Evolutionary conservation across 1,140 invertebrate species (phyloP).

Genomic region (Neuroterus valhalla): DNA sequence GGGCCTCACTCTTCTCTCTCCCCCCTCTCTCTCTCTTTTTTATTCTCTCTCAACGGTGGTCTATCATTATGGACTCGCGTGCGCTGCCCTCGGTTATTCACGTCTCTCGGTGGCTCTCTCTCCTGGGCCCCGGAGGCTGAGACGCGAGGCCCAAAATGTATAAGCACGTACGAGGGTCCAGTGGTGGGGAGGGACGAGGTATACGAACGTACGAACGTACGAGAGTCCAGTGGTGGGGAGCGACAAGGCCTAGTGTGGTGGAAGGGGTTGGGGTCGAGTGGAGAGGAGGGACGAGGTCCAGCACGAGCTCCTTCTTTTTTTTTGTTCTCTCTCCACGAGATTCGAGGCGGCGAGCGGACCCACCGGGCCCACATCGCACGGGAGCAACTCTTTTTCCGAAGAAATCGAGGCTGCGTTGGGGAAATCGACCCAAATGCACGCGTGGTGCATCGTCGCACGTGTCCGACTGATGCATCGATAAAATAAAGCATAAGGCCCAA

Average conservation of each 20-base stretch:
- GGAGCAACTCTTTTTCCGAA: slow-evolving; percentile 28
- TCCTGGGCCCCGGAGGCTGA: slow-evolving; percentile 33
- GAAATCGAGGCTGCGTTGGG: slow-evolving; percentile 11
- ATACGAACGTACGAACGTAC: too few species aligned
- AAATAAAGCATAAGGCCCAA: slow-evolving; percentile 4
- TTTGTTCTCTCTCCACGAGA: slow-evolving; percentile 32
- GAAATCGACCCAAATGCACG: slow-evolving; percentile 20
- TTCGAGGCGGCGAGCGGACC: not conserved
- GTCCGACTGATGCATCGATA: not conserved
- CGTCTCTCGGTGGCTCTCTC: slow-evolving; percentile 61
- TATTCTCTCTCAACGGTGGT: slow-evolving; percentile 52
- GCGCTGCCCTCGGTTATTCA: slow-evolving; percentile 73
- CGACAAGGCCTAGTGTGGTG: slow-evolving; percentile 2
- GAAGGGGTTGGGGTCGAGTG: not conserved
- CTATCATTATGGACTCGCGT: slow-evolving; percentile 74
- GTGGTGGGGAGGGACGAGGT: slow-evolving; percentile 26
- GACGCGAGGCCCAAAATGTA: slow-evolving; percentile 14
- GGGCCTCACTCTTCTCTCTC: slow-evolving; percentile 20
- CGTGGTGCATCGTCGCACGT: not conserved
- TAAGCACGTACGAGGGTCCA: not conserved
- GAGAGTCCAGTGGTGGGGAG: slow-evolving; percentile 25
- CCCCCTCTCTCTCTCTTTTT: slow-evolving; percentile 36
- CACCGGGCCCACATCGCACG: not conserved
- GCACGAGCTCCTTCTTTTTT: slow-evolving; percentile 43
- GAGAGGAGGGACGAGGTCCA: slow-evolving; percentile 28